Conservation (phyloP, 2,797 vertebrate genomes). For the Clarias fuscus region DNA sequence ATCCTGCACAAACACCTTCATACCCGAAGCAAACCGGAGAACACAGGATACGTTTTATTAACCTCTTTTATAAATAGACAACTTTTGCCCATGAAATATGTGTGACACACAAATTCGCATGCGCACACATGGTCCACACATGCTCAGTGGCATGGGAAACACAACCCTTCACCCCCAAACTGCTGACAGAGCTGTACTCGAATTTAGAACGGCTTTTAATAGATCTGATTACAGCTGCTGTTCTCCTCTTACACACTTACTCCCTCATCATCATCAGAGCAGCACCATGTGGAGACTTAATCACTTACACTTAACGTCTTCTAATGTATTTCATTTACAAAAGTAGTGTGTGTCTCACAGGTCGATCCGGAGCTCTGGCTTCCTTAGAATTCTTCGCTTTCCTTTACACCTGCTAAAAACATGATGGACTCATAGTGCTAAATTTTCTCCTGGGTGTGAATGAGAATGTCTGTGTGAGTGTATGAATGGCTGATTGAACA, state of each 20-base stretch:
- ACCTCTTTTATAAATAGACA: neutral
- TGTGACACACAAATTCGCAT: neutral
- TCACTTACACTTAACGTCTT: neutral
- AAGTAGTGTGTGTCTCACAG: neutral
- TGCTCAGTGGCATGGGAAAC: neutral
- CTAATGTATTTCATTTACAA: neutral
- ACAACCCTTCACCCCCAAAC: neutral
- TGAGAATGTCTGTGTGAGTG: too few species aligned
- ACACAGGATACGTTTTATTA: neutral
- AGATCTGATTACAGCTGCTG: neutral
- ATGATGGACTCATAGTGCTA: neutral
- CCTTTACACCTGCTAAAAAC: neutral
- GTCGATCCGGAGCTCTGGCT: neutral
- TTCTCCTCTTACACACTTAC: neutral
- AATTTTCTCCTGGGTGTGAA: neutral
- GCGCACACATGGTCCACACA: neutral
- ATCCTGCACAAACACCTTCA: neutral
- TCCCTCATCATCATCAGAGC: constrained; percentile 5
- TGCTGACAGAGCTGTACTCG: neutral
- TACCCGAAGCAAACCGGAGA: neutral
- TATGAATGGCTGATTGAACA: too few species aligned
- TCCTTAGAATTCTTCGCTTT: neutral
- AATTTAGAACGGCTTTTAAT: constrained; percentile 16
- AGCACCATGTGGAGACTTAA: neutral
- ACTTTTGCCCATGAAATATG: neutral